Conservation (phyloP, 2,113 vertebrate genomes). For the Macquaria australasica region DNA sequence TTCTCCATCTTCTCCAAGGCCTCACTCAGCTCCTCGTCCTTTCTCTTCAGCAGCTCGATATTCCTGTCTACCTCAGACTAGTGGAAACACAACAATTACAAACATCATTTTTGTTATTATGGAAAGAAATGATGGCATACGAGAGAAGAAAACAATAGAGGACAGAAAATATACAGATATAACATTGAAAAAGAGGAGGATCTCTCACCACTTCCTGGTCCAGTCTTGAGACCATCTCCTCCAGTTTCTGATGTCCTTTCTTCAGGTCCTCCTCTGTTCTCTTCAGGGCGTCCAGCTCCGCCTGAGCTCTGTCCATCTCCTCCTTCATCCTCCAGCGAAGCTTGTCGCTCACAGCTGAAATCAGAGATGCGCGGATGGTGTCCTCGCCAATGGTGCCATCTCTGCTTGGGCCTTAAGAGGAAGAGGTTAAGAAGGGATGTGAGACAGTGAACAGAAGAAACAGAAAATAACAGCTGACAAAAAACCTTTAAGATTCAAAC, state of each 20-base stretch:
- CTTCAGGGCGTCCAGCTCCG: conserved; percentile 96
- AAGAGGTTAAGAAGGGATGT: not conserved
- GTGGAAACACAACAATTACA: conserved; percentile 26
- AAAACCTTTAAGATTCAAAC: rapidly evolving
- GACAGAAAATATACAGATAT: not conserved
- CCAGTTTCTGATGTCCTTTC: conserved; percentile 97
- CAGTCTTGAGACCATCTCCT: conserved; percentile 96
- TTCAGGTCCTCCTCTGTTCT: conserved; percentile 97
- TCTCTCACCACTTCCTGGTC: conserved; percentile 97
- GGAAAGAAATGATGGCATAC: not conserved
- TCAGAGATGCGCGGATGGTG: conserved; percentile 96
- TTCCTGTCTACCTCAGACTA: conserved; percentile 97
- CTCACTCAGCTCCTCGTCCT: conserved; percentile 96
- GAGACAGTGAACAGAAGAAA: not conserved
- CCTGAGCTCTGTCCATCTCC: conserved; percentile 98
- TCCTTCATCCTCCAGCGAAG: conserved; percentile 99
- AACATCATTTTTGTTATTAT: not conserved
- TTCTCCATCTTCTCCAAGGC: conserved; percentile 99
- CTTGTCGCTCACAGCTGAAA: conserved; percentile 97
- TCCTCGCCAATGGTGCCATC: conserved; percentile 98
- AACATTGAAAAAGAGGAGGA: not conserved
- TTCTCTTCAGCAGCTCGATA: conserved; percentile 96
- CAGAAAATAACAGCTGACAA: not conserved
- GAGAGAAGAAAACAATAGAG: not conserved
- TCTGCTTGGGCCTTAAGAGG: conserved; percentile 87